Conservation (phyloP, 2,888 invertebrate genomes). For the Mythimna pallens region DNA sequence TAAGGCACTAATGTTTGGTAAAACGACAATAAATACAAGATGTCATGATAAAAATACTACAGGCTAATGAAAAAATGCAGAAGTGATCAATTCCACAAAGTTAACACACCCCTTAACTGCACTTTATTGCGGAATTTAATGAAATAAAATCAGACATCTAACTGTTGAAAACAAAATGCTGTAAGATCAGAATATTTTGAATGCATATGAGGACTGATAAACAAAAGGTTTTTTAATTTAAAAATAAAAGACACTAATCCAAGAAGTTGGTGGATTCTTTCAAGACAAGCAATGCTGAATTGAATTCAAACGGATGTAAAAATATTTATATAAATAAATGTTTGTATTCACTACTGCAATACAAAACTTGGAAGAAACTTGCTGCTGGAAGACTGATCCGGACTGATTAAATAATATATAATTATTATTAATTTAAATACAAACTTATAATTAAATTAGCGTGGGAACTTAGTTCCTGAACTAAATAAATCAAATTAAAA, state of each 20-base stretch:
- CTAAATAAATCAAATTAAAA: constrained; percentile 16
- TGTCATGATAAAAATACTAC: not conserved
- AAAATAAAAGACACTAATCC: constrained; percentile 9
- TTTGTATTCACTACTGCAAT: constrained; percentile 18
- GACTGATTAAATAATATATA: constrained; percentile 32
- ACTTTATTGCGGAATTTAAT: not conserved
- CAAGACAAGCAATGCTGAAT: constrained; percentile 18
- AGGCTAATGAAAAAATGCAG: not conserved
- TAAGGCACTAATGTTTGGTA: not conserved
- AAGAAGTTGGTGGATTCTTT: not conserved
- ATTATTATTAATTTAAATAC: constrained; percentile 34
- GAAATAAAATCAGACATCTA: too few species aligned
- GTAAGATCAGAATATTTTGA: not conserved
- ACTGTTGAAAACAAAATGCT: not conserved
- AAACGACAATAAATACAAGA: constrained; percentile 7
- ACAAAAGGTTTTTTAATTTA: not conserved
- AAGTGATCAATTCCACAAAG: not conserved
- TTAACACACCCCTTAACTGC: not conserved
- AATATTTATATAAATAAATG: constrained; percentile 10
- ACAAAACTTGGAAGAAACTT: constrained; percentile 25
- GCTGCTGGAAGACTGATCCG: constrained; percentile 21
- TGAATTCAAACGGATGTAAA: constrained; percentile 2
- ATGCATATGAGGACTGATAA: not conserved
- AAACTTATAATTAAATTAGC: constrained; percentile 26
- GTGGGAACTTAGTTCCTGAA: constrained; percentile 7